Percentiles rank a stretch among this genome's conserved stretches.
Evolutionary conservation across 35 echinoderm and acorn worm species (phyloP).

Genomic region (Heliocidaris erythrogramma): DNA sequence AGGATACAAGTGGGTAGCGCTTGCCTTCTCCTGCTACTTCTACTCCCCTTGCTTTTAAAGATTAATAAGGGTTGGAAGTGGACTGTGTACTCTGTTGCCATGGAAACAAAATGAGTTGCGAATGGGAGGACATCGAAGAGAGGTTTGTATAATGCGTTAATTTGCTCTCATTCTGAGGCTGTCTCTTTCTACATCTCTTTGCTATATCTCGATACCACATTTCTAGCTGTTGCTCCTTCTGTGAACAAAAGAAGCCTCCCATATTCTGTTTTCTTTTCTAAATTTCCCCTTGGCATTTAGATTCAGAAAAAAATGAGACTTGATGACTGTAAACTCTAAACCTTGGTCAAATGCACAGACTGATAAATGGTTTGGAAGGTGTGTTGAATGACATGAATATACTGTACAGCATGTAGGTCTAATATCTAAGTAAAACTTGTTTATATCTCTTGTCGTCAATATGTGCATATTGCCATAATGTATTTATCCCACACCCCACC

Average conservation of each 20-base stretch:
- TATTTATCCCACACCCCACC: too few species aligned
- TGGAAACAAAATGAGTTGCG: neutral
- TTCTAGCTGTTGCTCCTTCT: neutral
- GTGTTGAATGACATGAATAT: too few species aligned
- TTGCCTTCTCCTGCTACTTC: neutral
- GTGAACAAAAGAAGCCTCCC: neutral
- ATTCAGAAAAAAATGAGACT: too few species aligned
- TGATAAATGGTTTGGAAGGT: too few species aligned
- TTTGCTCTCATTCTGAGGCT: neutral
- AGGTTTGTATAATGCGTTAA: neutral
- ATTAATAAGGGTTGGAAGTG: neutral
- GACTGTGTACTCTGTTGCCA: constrained; percentile 15
- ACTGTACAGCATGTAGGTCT: too few species aligned
- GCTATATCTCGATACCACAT: neutral
- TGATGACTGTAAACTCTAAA: too few species aligned
- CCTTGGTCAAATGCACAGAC: too few species aligned
- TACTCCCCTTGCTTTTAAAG: neutral
- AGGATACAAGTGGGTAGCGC: neutral
- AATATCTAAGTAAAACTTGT: too few species aligned
- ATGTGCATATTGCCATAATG: too few species aligned
- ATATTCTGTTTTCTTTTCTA: neutral
- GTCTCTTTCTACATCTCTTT: neutral
- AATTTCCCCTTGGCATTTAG: too few species aligned
- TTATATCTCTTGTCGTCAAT: too few species aligned
- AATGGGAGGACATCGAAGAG: neutral